Evolutionary conservation across 2,113 vertebrate genomes (phyloP).

Genomic region (Bos javanicus): DNA sequence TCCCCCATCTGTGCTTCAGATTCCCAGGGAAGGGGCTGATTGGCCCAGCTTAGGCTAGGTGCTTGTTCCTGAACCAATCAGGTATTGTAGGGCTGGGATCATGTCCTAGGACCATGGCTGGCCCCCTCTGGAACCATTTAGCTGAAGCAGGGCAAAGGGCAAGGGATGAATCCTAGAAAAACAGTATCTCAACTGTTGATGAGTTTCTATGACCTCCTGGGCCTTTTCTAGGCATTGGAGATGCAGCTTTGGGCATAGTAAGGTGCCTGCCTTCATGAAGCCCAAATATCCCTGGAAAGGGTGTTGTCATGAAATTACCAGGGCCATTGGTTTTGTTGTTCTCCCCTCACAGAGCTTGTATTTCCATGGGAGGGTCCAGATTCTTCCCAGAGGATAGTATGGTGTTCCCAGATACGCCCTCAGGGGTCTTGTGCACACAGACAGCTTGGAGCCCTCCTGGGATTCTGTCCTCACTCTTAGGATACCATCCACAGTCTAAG

Average conservation of each 20-base stretch:
- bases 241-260: fast-evolving
- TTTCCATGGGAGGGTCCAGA: background rate
- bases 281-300: background rate
- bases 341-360: too few relatives aligned
- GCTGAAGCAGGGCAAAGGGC: background rate
- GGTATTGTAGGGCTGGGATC: background rate
- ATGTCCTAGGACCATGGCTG: background rate
- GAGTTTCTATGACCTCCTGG: fast-evolving
- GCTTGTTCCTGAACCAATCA: background rate
- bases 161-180: background rate
- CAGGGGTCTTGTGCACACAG: background rate
- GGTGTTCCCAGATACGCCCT: fast-evolving
- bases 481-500: fast-evolving
- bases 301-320: fast-evolving
- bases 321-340: background rate
- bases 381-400: background rate
- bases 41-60: background rate
- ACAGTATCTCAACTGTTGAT: fast-evolving
- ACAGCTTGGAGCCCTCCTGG: fast-evolving
- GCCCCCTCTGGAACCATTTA: background rate
- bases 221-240: background rate
- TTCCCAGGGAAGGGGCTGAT: background rate
- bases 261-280: background rate
- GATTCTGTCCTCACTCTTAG: background rate
- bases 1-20: background rate